Evolutionary conservation across 2,113 vertebrate genomes (phyloP), one percentile per base, ranked within the genome.

Genomic region (Scolopax mira): DNA sequence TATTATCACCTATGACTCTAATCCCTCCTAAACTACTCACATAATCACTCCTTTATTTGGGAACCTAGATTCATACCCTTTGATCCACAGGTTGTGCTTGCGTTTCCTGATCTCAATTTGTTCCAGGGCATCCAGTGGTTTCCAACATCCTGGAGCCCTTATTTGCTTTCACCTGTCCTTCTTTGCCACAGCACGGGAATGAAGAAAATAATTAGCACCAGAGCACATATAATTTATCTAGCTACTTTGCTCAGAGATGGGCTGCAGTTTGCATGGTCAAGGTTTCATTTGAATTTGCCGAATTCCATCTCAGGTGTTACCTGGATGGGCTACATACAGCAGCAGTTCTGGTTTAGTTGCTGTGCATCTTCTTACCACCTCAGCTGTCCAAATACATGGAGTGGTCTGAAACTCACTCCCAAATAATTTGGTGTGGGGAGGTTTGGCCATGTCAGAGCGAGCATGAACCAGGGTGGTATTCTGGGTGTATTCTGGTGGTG

Each of bases 21-120:
- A 93, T 73, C 85, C 93, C 60, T 66, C 67, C 73, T 93, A 81
- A 65, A 95, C 61, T 93, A 78, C 82, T 90, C 90, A 83, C 93
- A 88, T 90, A 90, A 95, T 94, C 92, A 85, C 95, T 57, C 86
- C 85, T 93, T 75, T 78, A 93, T 55, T 69, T 89, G 88, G 69
- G 80, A 82, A 79, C 41, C 65, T 80, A 86, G 61, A 70, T 91
- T 60, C 46, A 35, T 46, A 73, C 57, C 74, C 85, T 95, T 92
- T 91, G 80, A 93, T 87, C 78, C 58, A 44, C 33, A 19, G 9
- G n/a, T 66, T 77, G 31, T 72, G 79, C 79, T 48, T 74, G 27
- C 7, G 18, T 80, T 93, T 85, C 60, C 78, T 17, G 33, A 51
- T 37, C n/a, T 64, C 54, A 33, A 3, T 52, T 88, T n/a, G 9